Evolutionary conservation across 2,113 vertebrate genomes (phyloP), one percentile per base, ranked within the genome.

Genomic region (Thinocorus orbignyianus): DNA sequence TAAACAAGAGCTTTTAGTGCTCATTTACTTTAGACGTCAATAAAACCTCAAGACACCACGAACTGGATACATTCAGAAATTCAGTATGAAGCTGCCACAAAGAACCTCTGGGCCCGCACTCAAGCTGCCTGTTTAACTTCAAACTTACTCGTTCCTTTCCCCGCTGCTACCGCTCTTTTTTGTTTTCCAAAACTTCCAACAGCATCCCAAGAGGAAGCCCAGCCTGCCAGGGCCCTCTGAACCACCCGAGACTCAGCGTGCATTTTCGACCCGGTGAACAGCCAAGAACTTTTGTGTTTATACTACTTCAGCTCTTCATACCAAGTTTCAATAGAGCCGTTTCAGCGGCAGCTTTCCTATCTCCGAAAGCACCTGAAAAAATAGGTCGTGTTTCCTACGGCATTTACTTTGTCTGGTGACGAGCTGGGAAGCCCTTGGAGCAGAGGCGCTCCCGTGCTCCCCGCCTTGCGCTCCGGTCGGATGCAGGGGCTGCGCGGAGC

Each of bases 401-500:
- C 54, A 17, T 39, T 39, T 48, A 46, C 81, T 79, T 61, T 55
- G 71, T 74, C 58, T 64, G 1, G 54, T 12, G 76, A 57, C 17
- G 23, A 66, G 37, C 10, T 22, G 54, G 91, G 81, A 57, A 88
- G 86, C 70, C 72, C 61, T 68, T 80, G 33, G 30, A n/a, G 70
- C 57, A 52, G 46, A 25, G 64, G 28, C 25, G 13, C 25, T 66
- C 81, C 26, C 4, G 5, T 42, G 54, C 84, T 41, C 3, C 23
- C 76, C 26, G 86, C 79, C 81, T 41, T 2, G 15, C 26, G 72
- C 86, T 65, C 1, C 1, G 30, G 44, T 71, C 92, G 61, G 95
- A 73, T 58, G 44, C 46, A 46, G 85, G 73, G 93, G 61, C 94
- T 85, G 96, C 35, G 52, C 73, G 7, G 91, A 77, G 77, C 92